Evolutionary conservation across 2,888 invertebrate species (phyloP).

Genomic region (Eristalis intricaria): DNA sequence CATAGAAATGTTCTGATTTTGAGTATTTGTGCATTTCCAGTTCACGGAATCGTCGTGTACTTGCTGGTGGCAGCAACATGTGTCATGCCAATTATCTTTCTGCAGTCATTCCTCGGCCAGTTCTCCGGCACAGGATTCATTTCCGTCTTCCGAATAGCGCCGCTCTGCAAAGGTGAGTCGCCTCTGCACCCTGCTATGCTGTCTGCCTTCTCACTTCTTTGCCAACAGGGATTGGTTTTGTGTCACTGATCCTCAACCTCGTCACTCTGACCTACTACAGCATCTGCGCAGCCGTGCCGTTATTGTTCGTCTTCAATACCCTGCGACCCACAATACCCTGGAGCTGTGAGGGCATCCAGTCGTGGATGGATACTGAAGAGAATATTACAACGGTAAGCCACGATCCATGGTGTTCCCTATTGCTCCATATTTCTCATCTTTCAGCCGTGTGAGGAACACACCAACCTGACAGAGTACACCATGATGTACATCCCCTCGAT

Average conservation of each 20-base stretch:
- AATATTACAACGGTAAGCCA: slow-evolving; percentile 5
- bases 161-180: slow-evolving; percentile 91
- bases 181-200: not conserved
- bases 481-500: slow-evolving; percentile 3
- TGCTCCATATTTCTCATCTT: not conserved
- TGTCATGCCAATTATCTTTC: slow-evolving; percentile 92
- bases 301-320: slow-evolving; percentile 89
- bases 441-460: slow-evolving; percentile 90
- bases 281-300: slow-evolving; percentile 90
- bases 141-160: slow-evolving; percentile 89
- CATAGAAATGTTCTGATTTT: too few species aligned
- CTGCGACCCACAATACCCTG: slow-evolving; percentile 87
- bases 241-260: slow-evolving; percentile 88
- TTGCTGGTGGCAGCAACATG: slow-evolving; percentile 87
- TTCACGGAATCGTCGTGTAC: slow-evolving; percentile 74
- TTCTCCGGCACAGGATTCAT: slow-evolving; percentile 91
- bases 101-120: slow-evolving; percentile 93
- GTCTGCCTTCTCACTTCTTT: not conserved
- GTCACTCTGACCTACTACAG: slow-evolving; percentile 91
- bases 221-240: slow-evolving; percentile 90
- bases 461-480: slow-evolving; percentile 90
- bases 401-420: not conserved
- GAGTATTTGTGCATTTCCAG: slow-evolving; percentile 58
- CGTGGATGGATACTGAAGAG: not conserved
- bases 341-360: slow-evolving; percentile 77